A percentile compares a stretch with the other conserved stretches of the same genome.
These are phyloP conservation scores for Baccha elongata DNA, from an alignment of 2,888 invertebrate genomes.

Conservation along the genomic window DNA sequence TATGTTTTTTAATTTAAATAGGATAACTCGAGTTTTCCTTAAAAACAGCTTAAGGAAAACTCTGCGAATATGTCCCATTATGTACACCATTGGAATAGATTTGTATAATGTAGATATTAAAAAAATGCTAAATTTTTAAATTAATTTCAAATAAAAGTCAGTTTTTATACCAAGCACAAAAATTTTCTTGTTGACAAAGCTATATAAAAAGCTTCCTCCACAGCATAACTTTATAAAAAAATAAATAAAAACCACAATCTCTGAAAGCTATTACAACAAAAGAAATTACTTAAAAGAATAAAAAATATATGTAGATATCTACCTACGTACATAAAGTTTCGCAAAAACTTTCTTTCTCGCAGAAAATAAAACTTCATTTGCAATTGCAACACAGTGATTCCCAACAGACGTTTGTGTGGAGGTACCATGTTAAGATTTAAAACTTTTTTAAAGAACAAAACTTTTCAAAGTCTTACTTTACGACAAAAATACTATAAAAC, in stretches of 20 bases:
- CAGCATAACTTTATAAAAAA: background rate
- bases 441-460: conserved; percentile 10
- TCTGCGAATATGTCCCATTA: too few species aligned
- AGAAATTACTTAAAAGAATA: background rate
- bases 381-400: conserved; percentile 46
- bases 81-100: too few species aligned
- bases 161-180: too few species aligned
- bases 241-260: background rate
- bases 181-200: background rate
- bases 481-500: conserved; percentile 54
- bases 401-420: conserved; percentile 31
- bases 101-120: too few species aligned
- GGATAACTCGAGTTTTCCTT: too few species aligned
- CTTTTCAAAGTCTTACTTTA: conserved; percentile 53
- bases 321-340: conserved; percentile 33
- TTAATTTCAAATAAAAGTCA: too few species aligned
- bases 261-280: conserved; percentile 22
- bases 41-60: too few species aligned
- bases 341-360: conserved; percentile 24
- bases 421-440: conserved; percentile 47
- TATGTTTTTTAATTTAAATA: too few species aligned
- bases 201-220: background rate
- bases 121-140: too few species aligned
- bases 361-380: conserved; percentile 55
- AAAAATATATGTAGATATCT: too few species aligned